Base-by-base conservation (phyloP, 2,797 vertebrate genomes). In the Scomberomorus guttatus region DNA sequence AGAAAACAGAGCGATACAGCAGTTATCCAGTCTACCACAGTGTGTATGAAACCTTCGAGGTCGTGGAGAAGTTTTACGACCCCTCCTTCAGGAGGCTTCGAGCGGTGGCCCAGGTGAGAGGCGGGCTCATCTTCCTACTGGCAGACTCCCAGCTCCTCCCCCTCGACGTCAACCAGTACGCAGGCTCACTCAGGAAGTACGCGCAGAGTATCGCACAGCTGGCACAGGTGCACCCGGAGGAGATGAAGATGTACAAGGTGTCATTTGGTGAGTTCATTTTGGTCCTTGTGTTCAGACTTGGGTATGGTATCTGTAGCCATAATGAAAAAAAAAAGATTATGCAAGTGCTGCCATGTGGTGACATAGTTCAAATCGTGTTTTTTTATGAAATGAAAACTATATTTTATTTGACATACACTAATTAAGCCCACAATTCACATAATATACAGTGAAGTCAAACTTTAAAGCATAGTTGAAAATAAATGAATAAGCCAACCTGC, bases 1-100 rank as follows among this genome's bases (percentile, higher is more conserved):
- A 99, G 98, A 94, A 95, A 44, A 94, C 90, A 0, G 96, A 95
- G 91, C 95, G 88, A 74, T 97, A 97, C 86, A 98, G 96, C 89
- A 97, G 92, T 84, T 99, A 98, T 65, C 98, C 98, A 0, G 95
- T 98, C 51, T 99, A 99, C 85, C 98, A 99, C 95, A 99, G 96
- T 39, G 95, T 97, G 63, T 99, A 98, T 58, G 98, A 99, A 90
- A 99, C 97, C 4, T 99, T 96, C 18, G 97, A 99, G 92, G 82
- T 98, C 18, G 97, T 99, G 90, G 95, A 97, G 74, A 93, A 66
- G 55, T 98, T 97, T 92, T 99, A 99, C 17, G 98, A 99, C 91
- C 97, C 97, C 0, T 84, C 94, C 15, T 99, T 98, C 92, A 96
- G 93, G 76, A 95, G 96, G 75, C 96, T 99, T 32, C 94, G 93